Base-by-base conservation (phyloP, 2,113 vertebrate species). In the Xenotilapia longispinis region DNA sequence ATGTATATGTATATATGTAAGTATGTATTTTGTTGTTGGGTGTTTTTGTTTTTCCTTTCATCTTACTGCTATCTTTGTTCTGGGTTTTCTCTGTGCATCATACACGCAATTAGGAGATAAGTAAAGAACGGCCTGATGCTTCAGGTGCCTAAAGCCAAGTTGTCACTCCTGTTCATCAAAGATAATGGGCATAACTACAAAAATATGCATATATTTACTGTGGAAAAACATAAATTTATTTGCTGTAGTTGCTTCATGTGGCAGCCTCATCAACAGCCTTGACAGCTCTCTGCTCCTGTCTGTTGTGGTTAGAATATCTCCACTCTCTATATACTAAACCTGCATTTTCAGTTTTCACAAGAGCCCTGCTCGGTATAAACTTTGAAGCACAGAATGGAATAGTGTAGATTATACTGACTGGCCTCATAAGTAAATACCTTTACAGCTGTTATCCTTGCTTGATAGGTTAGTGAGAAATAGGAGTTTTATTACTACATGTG, bases 91-190 rank as follows among this genome's bases (percentile, higher is more conserved):
- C 26, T 17, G 49, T 78, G 75, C 70, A 63, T 86, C 90, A 80
- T 68, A 82, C 85, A 84, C 88, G 81, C 86, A 94, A 94, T 94
- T 93, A 94, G 14, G 4, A 93, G 94, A 95, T 93, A 90, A 94
- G 87, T 89, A 58, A 93, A 87, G 70, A 84, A 89, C 51, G 60
- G 86, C 78, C 73, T 55, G 40, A 38, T 38, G 38, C 87, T 87
- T 21, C 88, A 83, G 80, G 84, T 81, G 84, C 83, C 85, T 75
- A 28, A 80, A 88, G 90, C 81, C 17, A 26, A 45, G 51, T 63
- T 80, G 47, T 14, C 36, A 9, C 70, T 81, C n/a, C 47, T 90
- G 90, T 91, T 93, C 57, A 51, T 89, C 83, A 82, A 45, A 68
- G 88, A 90, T 94, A 93, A 90, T 83, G 45, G 26, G 14, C 55